Evolutionary conservation across 2,113 vertebrate species (phyloP).

Genomic region (Chinchilla lanigera): DNA sequence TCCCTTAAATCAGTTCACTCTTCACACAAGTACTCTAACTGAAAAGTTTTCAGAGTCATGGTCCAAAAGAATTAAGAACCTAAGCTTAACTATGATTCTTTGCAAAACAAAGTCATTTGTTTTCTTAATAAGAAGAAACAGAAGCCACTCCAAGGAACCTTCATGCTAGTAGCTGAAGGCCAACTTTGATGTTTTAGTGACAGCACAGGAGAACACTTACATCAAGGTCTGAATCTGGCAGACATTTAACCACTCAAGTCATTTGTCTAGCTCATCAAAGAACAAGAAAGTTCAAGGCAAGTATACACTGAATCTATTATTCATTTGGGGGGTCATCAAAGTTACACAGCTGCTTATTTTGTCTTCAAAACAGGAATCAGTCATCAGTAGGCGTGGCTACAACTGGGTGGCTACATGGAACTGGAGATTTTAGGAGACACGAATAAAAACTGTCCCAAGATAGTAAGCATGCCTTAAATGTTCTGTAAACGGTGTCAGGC

Average conservation of each 20-base stretch:
- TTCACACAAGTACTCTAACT: background rate
- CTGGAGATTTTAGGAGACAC: background rate
- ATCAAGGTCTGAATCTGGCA: conserved; percentile 30
- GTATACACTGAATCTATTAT: conserved; percentile 17
- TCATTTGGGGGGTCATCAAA: background rate
- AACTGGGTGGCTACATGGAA: background rate
- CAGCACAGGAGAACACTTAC: background rate
- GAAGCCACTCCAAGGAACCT: background rate
- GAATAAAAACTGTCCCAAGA: background rate
- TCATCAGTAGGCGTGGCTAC: background rate
- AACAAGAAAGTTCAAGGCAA: conserved; percentile 49
- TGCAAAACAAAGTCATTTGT: conserved; percentile 17
- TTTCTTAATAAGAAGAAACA: background rate
- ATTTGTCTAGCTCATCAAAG: conserved; percentile 60
- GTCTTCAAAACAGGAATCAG: conserved; percentile 33
- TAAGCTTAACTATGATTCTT: background rate
- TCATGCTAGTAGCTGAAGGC: background rate
- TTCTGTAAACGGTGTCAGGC: background rate
- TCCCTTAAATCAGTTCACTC: background rate
- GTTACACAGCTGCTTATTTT: background rate
- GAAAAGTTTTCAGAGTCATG: background rate
- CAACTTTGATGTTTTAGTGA: conserved; percentile 19
- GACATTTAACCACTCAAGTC: conserved; percentile 18
- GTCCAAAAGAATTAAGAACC: conserved; percentile 26
- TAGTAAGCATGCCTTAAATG: background rate